Conservation (phyloP, 2,797 vertebrate genomes). For the Sebastes kiyomatsui region DNA sequence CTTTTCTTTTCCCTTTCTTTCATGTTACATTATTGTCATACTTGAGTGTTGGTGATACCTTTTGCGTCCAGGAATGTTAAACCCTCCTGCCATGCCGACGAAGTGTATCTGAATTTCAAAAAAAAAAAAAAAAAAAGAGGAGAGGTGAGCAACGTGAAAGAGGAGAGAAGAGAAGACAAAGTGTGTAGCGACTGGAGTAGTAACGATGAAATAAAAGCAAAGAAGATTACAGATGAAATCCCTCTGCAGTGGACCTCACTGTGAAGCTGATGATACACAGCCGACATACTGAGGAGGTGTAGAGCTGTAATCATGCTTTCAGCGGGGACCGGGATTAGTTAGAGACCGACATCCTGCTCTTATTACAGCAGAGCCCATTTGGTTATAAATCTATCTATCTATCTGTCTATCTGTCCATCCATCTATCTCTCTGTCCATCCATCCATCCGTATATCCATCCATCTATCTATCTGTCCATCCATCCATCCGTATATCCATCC, state of each 20-base stretch:
- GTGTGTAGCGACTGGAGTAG: neutral
- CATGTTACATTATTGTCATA: no score
- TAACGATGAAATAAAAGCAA: constrained; percentile 17
- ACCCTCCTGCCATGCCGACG: neutral
- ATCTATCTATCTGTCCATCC: accelerated
- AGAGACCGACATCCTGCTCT: constrained; percentile 8
- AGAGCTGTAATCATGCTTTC: constrained; percentile 56
- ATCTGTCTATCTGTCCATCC: neutral
- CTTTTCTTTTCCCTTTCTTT: neutral
- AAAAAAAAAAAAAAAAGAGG: neutral
- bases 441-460: no score
- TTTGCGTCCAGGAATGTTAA: neutral
- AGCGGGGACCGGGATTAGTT: constrained; percentile 24
- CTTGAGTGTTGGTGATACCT: neutral
- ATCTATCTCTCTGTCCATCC: accelerated
- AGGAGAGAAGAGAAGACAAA: neutral
- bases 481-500: no score
- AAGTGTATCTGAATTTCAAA: neutral
- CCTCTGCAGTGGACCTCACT: constrained; percentile 42
- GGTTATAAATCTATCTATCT: neutral
- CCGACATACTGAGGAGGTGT: constrained; percentile 20
- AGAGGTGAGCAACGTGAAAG: neutral
- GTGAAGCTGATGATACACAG: constrained; percentile 57
- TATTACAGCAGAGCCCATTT: constrained; percentile 3
- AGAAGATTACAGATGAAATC: constrained; percentile 44